Base-by-base conservation (phyloP, 30 jellyfish, hydroid and myxozoan genomes). In the Clytia hemisphaerica region DNA sequence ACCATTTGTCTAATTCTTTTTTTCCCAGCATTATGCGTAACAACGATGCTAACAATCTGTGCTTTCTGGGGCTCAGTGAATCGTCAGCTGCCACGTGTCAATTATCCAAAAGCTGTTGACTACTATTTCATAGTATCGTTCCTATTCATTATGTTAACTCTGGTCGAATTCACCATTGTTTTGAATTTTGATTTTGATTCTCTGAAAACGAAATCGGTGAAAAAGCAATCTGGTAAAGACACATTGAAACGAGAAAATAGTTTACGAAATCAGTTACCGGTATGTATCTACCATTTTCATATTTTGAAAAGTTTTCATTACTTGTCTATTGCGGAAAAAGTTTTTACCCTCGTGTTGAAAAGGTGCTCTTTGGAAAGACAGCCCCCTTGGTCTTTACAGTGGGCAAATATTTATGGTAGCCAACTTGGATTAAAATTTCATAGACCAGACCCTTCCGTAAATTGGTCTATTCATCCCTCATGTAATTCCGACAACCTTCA, bases 91-190 rank as follows among this genome's bases (percentile, higher is more conserved):
- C 96, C 96, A 24, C 58, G 87, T 4, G 92, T 78, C 14, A 82
- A 80, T 18, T 87, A 87, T 79, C 57, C 79, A 37, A 87, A 87
- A 63, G 96, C 96, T 6, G 83, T 87, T 4, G 96, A 87, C 40
- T 61, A 73, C 10, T 87, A 82, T 54, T 73, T 87, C 61, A 50
- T 87, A 82, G 96, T 74, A 2, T 87, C 96, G 6, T 87, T 87
- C 57, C 68, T 67, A 58, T 87, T 87, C 37, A 78, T 87, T 27
- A 72, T 87, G n/a, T 62, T 31, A 58, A 71, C 94, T 3, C 79
- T 87, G 22, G 87, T 87, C 49, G 93, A 87, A 61, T 87, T 72
- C 54, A 58, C 83, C 4, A 37, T 78, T 54, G 96, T 87, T 30
- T 33, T 78, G 49, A 87, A 87, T 60, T 25, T 72, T 10, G 51